Evolutionary conservation across 1,140 invertebrate species (phyloP).

Genomic region (Drosophila sulfurigaster): DNA sequence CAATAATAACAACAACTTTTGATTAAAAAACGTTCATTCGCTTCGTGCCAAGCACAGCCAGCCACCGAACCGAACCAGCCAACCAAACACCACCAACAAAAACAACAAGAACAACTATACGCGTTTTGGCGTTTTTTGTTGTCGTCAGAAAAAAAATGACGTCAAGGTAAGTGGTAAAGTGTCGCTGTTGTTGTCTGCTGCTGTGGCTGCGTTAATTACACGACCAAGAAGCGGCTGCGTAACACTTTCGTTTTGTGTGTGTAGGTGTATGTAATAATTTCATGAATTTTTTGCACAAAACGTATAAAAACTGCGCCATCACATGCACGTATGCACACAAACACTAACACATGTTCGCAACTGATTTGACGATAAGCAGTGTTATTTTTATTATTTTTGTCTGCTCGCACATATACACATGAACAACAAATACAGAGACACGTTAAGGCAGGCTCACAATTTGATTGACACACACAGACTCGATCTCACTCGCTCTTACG

Average conservation of each 20-base stretch:
- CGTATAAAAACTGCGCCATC: slow-evolving; percentile 48
- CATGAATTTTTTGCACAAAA: slow-evolving; percentile 59
- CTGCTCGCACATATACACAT: slow-evolving; percentile 24
- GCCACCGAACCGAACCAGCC: slow-evolving; percentile 49
- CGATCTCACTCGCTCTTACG: slow-evolving; percentile 8
- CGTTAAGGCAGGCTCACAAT: slow-evolving; percentile 59
- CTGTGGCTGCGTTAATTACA: slow-evolving; percentile 64
- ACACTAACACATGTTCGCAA: slow-evolving; percentile 34
- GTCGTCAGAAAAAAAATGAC: slow-evolving; percentile 66
- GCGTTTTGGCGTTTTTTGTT: slow-evolving; percentile 59
- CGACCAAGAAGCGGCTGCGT: slow-evolving; percentile 53
- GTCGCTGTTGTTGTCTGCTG: slow-evolving; percentile 16
- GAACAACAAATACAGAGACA: slow-evolving; percentile 12
- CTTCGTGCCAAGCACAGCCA: slow-evolving; percentile 75
- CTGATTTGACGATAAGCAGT: slow-evolving; percentile 77
- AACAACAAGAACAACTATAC: slow-evolving; percentile 45
- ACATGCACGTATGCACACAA: slow-evolving; percentile 13
- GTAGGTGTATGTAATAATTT: slow-evolving; percentile 64
- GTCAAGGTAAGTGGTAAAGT: slow-evolving; percentile 73
- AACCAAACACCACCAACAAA: slow-evolving; percentile 40
- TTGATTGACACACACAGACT: slow-evolving; percentile 30
- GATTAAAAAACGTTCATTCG: slow-evolving; percentile 63
- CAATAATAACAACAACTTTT: slow-evolving; percentile 46
- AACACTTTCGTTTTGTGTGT: slow-evolving; percentile 70
- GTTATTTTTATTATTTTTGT: slow-evolving; percentile 63